Conservation (phyloP, 2,888 invertebrate genomes). For the Polymixis flavicincta region DNA sequence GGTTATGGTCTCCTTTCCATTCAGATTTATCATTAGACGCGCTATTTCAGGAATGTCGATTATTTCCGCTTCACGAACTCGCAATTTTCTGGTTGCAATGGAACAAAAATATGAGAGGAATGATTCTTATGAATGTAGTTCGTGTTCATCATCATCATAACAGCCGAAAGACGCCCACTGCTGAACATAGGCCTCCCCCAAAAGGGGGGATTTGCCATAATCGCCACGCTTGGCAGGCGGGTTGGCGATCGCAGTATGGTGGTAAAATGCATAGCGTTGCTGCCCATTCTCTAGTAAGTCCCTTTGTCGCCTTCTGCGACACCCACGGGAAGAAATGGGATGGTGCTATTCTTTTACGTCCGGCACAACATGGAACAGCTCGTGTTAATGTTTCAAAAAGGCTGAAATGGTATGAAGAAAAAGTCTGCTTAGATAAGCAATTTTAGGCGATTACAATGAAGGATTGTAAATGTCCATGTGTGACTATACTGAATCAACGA, state of each 20-base stretch:
- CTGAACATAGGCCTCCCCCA: too few relatives aligned
- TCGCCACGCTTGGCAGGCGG: too few relatives aligned
- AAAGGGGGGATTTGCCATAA: too few relatives aligned
- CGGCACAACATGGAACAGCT: too few relatives aligned
- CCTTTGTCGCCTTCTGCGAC: too few relatives aligned
- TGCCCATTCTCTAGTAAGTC: too few relatives aligned
- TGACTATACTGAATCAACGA: background rate
- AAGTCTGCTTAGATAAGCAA: background rate
- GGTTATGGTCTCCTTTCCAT: conserved; percentile 79
- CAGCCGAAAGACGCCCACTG: too few relatives aligned
- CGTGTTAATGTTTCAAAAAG: background rate
- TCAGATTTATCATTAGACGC: conserved; percentile 74
- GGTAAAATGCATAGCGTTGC: too few relatives aligned
- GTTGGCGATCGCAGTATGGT: too few relatives aligned
- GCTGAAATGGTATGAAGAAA: background rate
- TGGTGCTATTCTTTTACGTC: too few relatives aligned
- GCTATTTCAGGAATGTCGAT: conserved; percentile 83
- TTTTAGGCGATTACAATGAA: background rate
- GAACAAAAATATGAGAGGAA: conserved; percentile 14
- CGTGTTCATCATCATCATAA: too few relatives aligned
- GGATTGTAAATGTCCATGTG: background rate
- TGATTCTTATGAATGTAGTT: background rate
- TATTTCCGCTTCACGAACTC: conserved; percentile 83
- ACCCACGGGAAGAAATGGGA: too few relatives aligned
- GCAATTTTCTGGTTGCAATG: conserved; percentile 74